These are phyloP conservation scores for Calephelis virginiensis DNA, from an alignment of 1,140 invertebrate genomes.

Conservation along the genomic window DNA sequence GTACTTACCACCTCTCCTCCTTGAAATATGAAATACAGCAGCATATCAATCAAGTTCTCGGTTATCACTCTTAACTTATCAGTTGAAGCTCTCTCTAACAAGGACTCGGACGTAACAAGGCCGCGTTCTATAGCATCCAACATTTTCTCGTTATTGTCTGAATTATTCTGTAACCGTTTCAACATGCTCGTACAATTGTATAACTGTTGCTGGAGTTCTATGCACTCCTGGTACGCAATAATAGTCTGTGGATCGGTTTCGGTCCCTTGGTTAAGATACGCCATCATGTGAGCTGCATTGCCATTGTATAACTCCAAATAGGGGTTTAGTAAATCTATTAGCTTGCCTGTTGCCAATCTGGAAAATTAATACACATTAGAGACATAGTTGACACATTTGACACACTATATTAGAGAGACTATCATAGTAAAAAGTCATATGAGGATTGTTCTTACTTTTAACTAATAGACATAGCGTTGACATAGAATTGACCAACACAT, in stretches of 20 bases:
- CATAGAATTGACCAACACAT: too few species aligned
- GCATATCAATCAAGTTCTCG: conserved; percentile 88
- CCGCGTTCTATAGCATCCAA: conserved; percentile 52
- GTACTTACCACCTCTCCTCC: conserved; percentile 70
- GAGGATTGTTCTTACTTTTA: too few species aligned
- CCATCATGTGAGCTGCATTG: conserved; percentile 88
- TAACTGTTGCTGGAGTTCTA: conserved; percentile 72
- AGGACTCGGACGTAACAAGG: conserved; percentile 59
- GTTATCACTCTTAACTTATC: conserved; percentile 89
- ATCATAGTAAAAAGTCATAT: too few species aligned
- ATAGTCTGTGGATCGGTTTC: conserved; percentile 85
- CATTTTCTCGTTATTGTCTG: conserved; percentile 45
- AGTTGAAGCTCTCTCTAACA: conserved; percentile 81
- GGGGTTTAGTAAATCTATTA: conserved; percentile 87
- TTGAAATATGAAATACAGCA: conserved; percentile 85
- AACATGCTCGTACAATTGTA: conserved; percentile 69
- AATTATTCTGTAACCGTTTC: conserved; percentile 51
- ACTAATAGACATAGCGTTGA: too few species aligned
- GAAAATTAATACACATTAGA: conserved; percentile 56
- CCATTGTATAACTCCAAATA: conserved; percentile 87
- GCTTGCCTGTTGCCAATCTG: conserved; percentile 89
- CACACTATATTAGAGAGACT: too few species aligned
- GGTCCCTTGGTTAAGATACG: conserved; percentile 85
- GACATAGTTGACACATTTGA: too few species aligned
- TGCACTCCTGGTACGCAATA: conserved; percentile 86